Percentiles rank a stretch among this genome's conserved stretches.
These are phyloP conservation scores for Malurus melanocephalus DNA, from an alignment of 2,113 vertebrate genomes.

Conservation along the genomic window DNA sequence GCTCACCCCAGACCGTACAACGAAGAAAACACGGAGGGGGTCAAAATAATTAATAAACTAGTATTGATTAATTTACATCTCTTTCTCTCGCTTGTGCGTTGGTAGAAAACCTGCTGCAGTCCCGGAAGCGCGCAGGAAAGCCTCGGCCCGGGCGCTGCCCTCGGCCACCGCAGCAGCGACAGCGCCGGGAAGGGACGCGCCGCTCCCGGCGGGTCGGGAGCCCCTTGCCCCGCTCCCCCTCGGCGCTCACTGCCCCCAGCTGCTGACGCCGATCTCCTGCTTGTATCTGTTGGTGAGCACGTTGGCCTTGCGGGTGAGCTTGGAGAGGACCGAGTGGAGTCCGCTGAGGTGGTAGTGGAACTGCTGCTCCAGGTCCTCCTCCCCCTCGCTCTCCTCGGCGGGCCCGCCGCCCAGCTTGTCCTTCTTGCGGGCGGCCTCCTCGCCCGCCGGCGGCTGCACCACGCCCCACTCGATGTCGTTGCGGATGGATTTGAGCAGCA, in stretches of 20 bases:
- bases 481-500: slow-evolving; percentile 94
- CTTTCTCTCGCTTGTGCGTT: slow-evolving; percentile 68
- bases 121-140: slow-evolving; percentile 31
- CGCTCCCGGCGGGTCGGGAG: background rate
- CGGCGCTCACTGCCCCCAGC: slow-evolving; percentile 81
- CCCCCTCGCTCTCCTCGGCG: slow-evolving; percentile 74
- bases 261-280: slow-evolving; percentile 89
- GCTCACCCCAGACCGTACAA: slow-evolving; percentile 40
- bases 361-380: slow-evolving; percentile 89
- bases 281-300: slow-evolving; percentile 94
- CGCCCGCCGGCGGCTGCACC: slow-evolving; percentile 77
- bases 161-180: slow-evolving; percentile 32
- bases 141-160: background rate
- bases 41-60: slow-evolving; percentile 61
- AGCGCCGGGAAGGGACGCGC: slow-evolving; percentile 49
- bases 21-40: background rate
- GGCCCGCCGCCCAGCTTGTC: slow-evolving; percentile 70
- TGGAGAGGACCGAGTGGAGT: slow-evolving; percentile 89
- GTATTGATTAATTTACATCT: slow-evolving; percentile 70
- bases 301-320: slow-evolving; percentile 91
- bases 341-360: slow-evolving; percentile 93
- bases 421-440: slow-evolving; percentile 71
- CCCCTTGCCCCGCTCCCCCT: background rate
- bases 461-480: slow-evolving; percentile 94
- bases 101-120: slow-evolving; percentile 60